Base-by-base conservation (phyloP, 2,888 invertebrate genomes). In the Hedya salicella region DNA sequence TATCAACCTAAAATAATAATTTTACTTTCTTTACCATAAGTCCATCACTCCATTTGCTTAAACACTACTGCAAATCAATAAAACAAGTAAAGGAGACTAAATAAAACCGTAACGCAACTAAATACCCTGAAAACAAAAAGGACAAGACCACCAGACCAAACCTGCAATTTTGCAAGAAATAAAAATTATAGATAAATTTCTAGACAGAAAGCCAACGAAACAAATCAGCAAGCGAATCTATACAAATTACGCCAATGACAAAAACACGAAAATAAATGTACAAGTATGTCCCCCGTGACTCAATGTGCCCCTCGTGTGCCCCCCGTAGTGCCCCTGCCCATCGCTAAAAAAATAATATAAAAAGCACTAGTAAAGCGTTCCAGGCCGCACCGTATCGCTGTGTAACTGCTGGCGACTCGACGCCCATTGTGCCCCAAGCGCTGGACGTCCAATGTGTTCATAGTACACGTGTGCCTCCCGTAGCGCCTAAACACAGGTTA, bases 341-440 rank as follows among this genome's bases (percentile, higher is more conserved):
- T 6, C 36, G 9, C 36, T 36, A 36, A 36, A 2, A 36, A 36
- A 36, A 32, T 32, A 32, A 32, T 9, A 32, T 2, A 32, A 39
- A 2, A 53, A 53, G n/a, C 17, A 19, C 16, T 5, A 17, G 9
- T 9, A 14, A 50, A 50, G 50, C 50, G 39, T 19, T 17, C 54
- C 21, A 54, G n/a, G 40, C 13, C 54, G 54, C 40, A 54, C 57
- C 57, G 57, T 57, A 3, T 57, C 57, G 32, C 44, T 14, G 57
- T 46, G 32, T 32, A 52, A 6, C 6, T 17, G 44, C 44, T 14
- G 17, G 44, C 44, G 44, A 9, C 36, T 36, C 36, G 36, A 2
- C 36, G 36, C 6, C 13, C 19, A 46, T 0, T 13, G 11, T 19
- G 46, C 19, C 46, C 3, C 36, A 9, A 36, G 36, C 36, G 36